Evolutionary conservation across 2,113 vertebrate species (phyloP), one percentile per base, ranked within the genome.

Genomic region (Semicossyphus pulcher): DNA sequence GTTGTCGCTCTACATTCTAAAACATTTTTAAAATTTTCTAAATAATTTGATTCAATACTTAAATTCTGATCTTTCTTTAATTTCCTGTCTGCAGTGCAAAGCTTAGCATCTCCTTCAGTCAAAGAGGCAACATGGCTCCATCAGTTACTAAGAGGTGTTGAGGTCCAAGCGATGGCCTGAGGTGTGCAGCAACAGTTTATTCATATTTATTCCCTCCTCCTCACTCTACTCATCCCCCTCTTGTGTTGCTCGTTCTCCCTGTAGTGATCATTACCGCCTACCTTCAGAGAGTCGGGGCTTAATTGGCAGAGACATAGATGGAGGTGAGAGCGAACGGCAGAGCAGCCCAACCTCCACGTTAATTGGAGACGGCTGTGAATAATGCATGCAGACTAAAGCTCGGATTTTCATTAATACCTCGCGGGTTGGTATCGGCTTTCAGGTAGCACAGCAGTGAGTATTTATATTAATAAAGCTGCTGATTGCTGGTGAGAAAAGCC

Each of bases 281-380:
- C 84, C 85, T 85, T 87, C 79, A 86, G 67, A 82, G 47, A 76
- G n/a, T 72, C 20, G 2, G 23, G n/a, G 36, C 74, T 62, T 91
- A 92, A 93, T 86, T 90, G 89, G 81, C 74, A 72, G 75, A 86
- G 89, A 88, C 77, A 20, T 37, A n/a, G n/a, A 90, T 68, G 78
- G 75, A 78, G 84, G 78, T 78, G 73, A 77, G 71, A 67, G 53
- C n/a, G n/a, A n/a, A n/a, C n/a, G 18, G 74, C 65, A 29, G 44
- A 37, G 51, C 41, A 26, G 71, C 53, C 75, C 78, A 85, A 69
- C 77, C 85, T 82, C 68, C 28, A 61, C 60, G 72, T 91, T n/a
- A n/a, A n/a, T n/a, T 93, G 88, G 87, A 92, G 74, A 73, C 34
- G 14, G 80, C 37, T 78, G 86, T 93, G 91, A 94, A 94, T 93